These are phyloP conservation scores for Parazoanthus swiftii DNA, from an alignment of 92 coral and sea anemone genomes.

Conservation along the genomic window DNA sequence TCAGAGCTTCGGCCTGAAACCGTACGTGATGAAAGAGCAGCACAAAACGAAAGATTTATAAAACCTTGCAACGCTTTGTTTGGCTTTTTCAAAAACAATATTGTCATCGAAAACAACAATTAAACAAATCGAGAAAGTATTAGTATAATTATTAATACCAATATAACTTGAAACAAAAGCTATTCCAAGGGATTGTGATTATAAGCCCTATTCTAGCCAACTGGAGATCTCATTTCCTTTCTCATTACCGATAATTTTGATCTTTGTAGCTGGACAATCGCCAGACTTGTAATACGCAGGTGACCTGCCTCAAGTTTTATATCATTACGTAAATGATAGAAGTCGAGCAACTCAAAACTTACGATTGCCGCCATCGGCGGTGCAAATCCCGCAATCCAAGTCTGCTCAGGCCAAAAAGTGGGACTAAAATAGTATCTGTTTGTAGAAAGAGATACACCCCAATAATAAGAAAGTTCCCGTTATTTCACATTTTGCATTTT, in stretches of 20 bases:
- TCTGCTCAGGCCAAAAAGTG: not conserved
- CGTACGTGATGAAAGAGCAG: not conserved
- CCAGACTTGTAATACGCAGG: not conserved
- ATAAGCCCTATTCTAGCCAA: not conserved
- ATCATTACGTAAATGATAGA: conserved; percentile 7
- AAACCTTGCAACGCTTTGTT: not conserved
- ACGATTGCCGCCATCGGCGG: conserved; percentile 36
- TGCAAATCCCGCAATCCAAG: not conserved
- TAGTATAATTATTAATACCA: not conserved
- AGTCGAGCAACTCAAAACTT: conserved; percentile 3
- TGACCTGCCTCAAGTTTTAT: conserved; percentile 3
- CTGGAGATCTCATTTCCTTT: not conserved
- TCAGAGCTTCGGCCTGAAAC: not conserved
- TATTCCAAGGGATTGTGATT: not conserved
- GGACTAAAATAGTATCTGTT: not conserved
- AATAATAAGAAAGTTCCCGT: not conserved
- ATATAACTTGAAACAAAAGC: not conserved
- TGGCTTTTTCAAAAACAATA: conserved; percentile 8
- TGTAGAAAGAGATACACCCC: not conserved
- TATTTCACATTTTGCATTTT: conserved; percentile 21
- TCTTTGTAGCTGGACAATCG: not conserved
- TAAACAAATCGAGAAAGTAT: not conserved
- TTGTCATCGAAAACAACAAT: too few relatives aligned
- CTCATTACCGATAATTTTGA: too few relatives aligned
- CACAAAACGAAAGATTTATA: not conserved